phyloP scores from a whole-genome alignment of 2,113 vertebrate genomes.

The Atlantisia rogersi region DNA sequence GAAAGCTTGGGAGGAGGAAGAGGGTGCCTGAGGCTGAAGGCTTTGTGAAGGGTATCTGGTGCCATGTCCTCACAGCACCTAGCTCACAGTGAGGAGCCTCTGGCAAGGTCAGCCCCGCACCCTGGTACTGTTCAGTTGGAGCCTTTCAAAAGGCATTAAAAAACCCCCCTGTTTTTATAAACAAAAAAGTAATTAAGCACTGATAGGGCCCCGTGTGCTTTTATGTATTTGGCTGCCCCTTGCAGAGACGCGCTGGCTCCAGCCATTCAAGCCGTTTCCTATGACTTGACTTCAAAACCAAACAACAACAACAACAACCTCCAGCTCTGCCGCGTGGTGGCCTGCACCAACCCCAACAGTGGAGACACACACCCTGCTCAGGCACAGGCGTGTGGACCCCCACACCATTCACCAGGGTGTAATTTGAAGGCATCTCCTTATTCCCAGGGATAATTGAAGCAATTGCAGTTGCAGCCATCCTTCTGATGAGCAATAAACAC shows the following conservation, averaged over 20 bases:
- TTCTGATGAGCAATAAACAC: neutral
- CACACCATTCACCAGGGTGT: neutral
- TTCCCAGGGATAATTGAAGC: neutral
- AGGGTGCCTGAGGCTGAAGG: fast-evolving
- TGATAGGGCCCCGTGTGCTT: neutral
- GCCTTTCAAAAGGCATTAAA: neutral
- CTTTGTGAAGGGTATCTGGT: neutral
- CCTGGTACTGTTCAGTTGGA: neutral
- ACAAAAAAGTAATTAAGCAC: constrained; percentile 31
- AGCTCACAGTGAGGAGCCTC: neutral
- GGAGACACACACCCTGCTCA: fast-evolving
- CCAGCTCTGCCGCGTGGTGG: neutral
- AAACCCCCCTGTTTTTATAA: neutral
- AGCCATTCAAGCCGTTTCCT: constrained; percentile 39
- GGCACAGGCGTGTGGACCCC: fast-evolving
- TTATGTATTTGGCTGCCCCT: neutral
- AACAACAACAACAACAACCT: neutral
- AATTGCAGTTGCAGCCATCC: fast-evolving
- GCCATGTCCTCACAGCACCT: fast-evolving
- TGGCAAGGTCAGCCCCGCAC: neutral
- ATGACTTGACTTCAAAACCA: constrained; percentile 23
- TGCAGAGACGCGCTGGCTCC: constrained; percentile 52
- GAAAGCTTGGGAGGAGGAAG: neutral
- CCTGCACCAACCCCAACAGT: fast-evolving
- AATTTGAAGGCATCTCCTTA: neutral